phyloP scores from a whole-genome alignment of 2,888 invertebrate species.

The Thereva nobilitata region DNA sequence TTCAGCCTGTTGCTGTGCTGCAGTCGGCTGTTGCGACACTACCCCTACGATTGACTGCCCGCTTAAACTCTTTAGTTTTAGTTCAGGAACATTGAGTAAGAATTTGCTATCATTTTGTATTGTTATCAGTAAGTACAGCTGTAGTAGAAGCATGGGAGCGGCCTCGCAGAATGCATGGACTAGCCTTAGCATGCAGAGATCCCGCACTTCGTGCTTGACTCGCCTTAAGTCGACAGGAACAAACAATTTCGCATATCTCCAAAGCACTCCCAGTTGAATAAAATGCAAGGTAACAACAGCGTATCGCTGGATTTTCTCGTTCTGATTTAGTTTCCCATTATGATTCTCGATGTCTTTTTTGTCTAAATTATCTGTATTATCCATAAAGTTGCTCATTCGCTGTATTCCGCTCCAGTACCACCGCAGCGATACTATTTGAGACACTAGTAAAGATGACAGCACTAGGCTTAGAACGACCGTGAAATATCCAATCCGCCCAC shows the following conservation, averaged over 20 bases:
- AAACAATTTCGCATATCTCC: conserved; percentile 82
- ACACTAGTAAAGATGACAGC: conserved; percentile 72
- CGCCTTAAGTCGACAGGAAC: conserved; percentile 80
- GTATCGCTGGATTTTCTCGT: conserved; percentile 49
- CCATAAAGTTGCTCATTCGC: conserved; percentile 2
- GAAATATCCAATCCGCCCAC: conserved; percentile 68
- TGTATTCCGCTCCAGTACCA: conserved; percentile 66
- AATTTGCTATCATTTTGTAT: conserved; percentile 51
- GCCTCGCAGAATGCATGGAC: conserved; percentile 88
- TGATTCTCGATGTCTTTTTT: conserved; percentile 32
- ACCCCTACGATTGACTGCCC: conserved; percentile 41
- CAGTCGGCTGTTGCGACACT: conserved; percentile 43
- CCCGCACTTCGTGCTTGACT: conserved; percentile 81
- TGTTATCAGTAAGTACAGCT: conserved; percentile 72
- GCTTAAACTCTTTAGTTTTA: conserved; percentile 45
- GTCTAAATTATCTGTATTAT: conserved; percentile 21
- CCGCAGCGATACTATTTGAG: conserved; percentile 74
- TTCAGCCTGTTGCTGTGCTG: conserved; percentile 49
- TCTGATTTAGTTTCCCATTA: conserved; percentile 25
- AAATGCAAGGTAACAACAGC: conserved; percentile 67
- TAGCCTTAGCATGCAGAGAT: conserved; percentile 75
- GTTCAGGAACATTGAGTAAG: conserved; percentile 47
- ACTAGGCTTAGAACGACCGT: conserved; percentile 72
- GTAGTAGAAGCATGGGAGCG: conserved; percentile 83
- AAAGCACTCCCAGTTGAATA: conserved; percentile 72